Percentiles rank a stretch among this genome's conserved stretches.
These are phyloP conservation scores for Mythimna impura DNA, from an alignment of 2,888 invertebrate genomes.

Conservation along the genomic window DNA sequence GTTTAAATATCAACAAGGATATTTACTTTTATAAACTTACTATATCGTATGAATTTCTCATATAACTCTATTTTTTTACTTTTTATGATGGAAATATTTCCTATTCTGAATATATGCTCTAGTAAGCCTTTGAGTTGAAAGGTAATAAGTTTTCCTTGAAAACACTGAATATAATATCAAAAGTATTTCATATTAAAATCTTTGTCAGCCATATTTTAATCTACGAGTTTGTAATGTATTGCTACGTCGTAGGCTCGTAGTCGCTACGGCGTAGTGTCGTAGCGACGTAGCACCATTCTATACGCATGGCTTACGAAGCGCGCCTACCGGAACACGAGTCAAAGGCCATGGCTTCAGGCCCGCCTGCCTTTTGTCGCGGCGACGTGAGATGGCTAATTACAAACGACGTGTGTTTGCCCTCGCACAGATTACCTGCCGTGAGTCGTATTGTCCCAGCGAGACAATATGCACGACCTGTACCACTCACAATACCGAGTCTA, in stretches of 20 bases:
- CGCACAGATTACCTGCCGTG: slow-evolving; percentile 74
- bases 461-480: slow-evolving; percentile 63
- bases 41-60: slow-evolving; percentile 9
- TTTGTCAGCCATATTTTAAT: slow-evolving; percentile 37
- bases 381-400: slow-evolving; percentile 78
- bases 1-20: slow-evolving; percentile 20
- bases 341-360: slow-evolving; percentile 66
- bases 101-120: neutral
- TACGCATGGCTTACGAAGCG: slow-evolving; percentile 68
- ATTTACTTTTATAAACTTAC: slow-evolving; percentile 22
- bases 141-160: slow-evolving; percentile 1
- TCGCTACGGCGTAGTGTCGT: slow-evolving; percentile 38
- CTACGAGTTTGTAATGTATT: slow-evolving; percentile 28
- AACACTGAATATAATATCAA: slow-evolving; percentile 3
- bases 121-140: slow-evolving; percentile 1
- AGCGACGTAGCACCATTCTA: slow-evolving; percentile 61
- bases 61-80: slow-evolving; percentile 1
- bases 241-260: slow-evolving; percentile 53
- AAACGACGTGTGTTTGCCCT: slow-evolving; percentile 73
- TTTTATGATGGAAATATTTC: neutral
- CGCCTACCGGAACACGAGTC: slow-evolving; percentile 66
- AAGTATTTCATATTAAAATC: slow-evolving; percentile 4
- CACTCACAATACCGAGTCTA: slow-evolving; percentile 50
- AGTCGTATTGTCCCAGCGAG: slow-evolving; percentile 64
- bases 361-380: slow-evolving; percentile 71